Evolutionary conservation across 2,888 invertebrate genomes (phyloP), one percentile per base, ranked within the genome.

Genomic region (Alsophila aescularia): DNA sequence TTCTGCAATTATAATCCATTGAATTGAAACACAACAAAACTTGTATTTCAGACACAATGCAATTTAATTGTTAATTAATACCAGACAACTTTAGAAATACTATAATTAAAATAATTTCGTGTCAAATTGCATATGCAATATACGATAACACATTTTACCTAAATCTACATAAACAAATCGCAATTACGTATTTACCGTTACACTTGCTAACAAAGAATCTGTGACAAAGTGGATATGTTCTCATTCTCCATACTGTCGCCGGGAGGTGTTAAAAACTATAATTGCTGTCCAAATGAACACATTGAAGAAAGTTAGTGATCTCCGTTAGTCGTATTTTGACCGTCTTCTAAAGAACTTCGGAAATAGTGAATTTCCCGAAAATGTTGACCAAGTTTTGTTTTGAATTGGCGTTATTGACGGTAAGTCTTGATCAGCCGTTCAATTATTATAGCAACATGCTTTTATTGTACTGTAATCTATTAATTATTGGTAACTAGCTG

Each of bases 201-300:
- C 52, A 65, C 53, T 43, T 56, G 21, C 59, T 66, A 61, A 63
- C 60, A 62, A 52, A 51, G 64, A 73, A 76, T 66, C 63, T 60
- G 70, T 75, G 79, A 66, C 69, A 77, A 66, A 75, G 74, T 68
- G 78, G 58, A 73, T 76, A 73, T 69, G 79, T 58, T 72, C 81
- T 74, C 77, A 76, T 81, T 83, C 78, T 75, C 72, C 69, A 62
- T 63, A 69, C 66, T 66, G 61, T 66, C 66, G 58, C 56, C 42
- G 47, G 24, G 61, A 85, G 79, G 83, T 86, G 87, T 79, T 82
- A 87, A 88, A 79, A 75, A 75, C 78, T 72, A 66, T 88, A 87
- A 89, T 84, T 84, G 76, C 55, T 66, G 69, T 69, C 62, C 70
- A 79, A 73, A 73, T 72, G 70, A 62, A 72, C 61, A 52, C 72